A percentile compares a stretch with the other conserved stretches of the same genome.
These are phyloP conservation scores for Semnopithecus entellus DNA, from an alignment of 2,113 vertebrate species.

Conservation along the genomic window DNA sequence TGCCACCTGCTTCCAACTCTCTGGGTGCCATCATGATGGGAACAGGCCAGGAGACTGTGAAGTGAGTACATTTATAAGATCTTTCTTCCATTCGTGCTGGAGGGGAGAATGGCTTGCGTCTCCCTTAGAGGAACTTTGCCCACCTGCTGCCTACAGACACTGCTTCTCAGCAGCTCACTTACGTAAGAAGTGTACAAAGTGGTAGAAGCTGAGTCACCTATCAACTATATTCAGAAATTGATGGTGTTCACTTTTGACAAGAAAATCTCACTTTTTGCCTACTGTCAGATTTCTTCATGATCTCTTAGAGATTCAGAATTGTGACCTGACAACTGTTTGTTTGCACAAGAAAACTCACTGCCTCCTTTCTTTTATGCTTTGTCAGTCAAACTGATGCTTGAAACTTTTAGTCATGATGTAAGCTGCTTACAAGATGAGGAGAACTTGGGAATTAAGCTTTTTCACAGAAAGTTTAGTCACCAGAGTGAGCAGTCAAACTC, in stretches of 20 bases:
- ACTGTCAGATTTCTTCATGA: not conserved
- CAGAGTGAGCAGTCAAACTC: not conserved
- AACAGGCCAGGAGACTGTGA: not conserved
- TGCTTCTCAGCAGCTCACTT: not conserved
- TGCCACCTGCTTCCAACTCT: not conserved
- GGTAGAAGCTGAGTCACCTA: not conserved
- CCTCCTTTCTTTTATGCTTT: constrained; percentile 33
- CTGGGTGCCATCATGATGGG: not conserved
- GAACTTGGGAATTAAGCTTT: not conserved
- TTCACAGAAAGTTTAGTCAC: constrained; percentile 25
- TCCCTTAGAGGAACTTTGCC: not conserved
- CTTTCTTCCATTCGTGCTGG: not conserved
- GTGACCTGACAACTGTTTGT: constrained; percentile 43
- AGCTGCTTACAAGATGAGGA: not conserved
- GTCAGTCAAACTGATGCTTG: constrained; percentile 46
- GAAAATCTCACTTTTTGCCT: constrained; percentile 23
- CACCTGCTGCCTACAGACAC: not conserved
- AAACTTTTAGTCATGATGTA: constrained; percentile 14
- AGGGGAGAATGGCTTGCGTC: not conserved
- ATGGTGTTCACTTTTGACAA: constrained; percentile 4
- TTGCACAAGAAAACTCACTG: not conserved
- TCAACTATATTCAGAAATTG: not conserved
- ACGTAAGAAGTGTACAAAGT: not conserved
- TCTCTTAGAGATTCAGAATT: constrained; percentile 11
- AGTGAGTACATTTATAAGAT: not conserved